These are phyloP conservation scores for Sminthurides aquaticus DNA, from an alignment of 2,888 invertebrate genomes.

Conservation along the genomic window DNA sequence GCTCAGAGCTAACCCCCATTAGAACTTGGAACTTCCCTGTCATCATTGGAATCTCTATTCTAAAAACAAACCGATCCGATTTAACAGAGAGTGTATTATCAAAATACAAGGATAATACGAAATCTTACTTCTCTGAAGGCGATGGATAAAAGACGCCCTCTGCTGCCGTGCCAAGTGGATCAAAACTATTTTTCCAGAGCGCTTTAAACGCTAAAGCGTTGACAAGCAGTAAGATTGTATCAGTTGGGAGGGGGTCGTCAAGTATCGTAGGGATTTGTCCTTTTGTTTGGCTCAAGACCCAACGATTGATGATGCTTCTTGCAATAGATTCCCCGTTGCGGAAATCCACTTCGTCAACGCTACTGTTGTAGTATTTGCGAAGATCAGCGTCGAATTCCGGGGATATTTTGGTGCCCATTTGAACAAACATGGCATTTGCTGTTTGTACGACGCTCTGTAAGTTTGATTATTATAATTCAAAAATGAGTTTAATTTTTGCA, in stretches of 20 bases:
- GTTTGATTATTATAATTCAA: neutral
- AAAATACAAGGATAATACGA: too few relatives aligned
- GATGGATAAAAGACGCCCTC: slow-evolving; percentile 44
- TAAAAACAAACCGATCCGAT: too few relatives aligned
- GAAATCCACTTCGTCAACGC: slow-evolving; percentile 44
- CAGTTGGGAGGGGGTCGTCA: slow-evolving; percentile 37
- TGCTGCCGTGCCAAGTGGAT: slow-evolving; percentile 43
- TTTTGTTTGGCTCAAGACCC: slow-evolving; percentile 43
- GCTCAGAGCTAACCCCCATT: slow-evolving; percentile 44
- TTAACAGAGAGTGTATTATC: too few relatives aligned
- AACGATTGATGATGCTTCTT: slow-evolving; percentile 41
- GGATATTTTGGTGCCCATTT: slow-evolving; percentile 37
- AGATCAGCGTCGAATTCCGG: slow-evolving; percentile 41
- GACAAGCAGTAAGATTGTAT: slow-evolving; percentile 43
- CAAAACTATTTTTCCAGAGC: slow-evolving; percentile 44
- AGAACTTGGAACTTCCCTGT: slow-evolving; percentile 46
- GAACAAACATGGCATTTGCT: slow-evolving; percentile 40
- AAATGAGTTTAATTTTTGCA: too few relatives aligned
- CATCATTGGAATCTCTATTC: slow-evolving; percentile 47
- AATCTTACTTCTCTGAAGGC: slow-evolving; percentile 34
- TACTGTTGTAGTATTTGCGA: slow-evolving; percentile 44
- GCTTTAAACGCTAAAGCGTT: slow-evolving; percentile 43
- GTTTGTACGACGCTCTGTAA: slow-evolving; percentile 38
- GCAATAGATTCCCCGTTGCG: slow-evolving; percentile 35
- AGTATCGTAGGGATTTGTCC: slow-evolving; percentile 40